Conservation (phyloP, 1,140 invertebrate species). For the Drosophila novamexicana region DNA sequence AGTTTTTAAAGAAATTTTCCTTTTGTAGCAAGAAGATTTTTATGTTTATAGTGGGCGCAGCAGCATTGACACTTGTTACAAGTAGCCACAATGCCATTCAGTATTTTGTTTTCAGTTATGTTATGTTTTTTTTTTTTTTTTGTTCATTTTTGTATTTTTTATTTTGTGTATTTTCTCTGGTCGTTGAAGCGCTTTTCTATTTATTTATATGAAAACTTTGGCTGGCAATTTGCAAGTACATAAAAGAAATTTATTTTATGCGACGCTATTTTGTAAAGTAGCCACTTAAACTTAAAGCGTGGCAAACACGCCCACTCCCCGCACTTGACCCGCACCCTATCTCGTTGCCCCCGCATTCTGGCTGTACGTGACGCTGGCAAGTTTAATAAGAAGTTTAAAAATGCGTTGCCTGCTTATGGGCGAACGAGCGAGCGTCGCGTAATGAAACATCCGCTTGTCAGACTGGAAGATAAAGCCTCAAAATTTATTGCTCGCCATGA, state of each 20-base stretch:
- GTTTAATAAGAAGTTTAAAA: constrained; percentile 70
- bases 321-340: constrained; percentile 17
- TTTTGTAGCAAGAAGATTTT: constrained; percentile 62
- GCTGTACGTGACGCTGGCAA: constrained; percentile 43
- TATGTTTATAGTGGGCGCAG: constrained; percentile 67
- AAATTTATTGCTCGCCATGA: constrained; percentile 36
- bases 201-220: constrained; percentile 82
- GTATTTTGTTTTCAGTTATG: constrained; percentile 49
- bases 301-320: background rate
- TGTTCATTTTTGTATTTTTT: constrained; percentile 15
- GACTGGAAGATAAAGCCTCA: constrained; percentile 50
- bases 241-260: constrained; percentile 81
- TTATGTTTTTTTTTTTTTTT: constrained; percentile 52
- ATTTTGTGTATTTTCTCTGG: constrained; percentile 53
- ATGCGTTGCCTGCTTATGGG: constrained; percentile 58
- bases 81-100: constrained; percentile 68
- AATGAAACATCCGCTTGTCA: constrained; percentile 68
- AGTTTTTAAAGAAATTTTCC: constrained; percentile 69
- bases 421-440: constrained; percentile 12
- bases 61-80: constrained; percentile 75
- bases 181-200: constrained; percentile 69
- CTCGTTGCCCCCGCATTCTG: constrained; percentile 11
- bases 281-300: constrained; percentile 77
- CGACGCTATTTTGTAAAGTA: constrained; percentile 78
- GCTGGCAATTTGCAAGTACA: constrained; percentile 78